Evolutionary conservation across 2,797 vertebrate species (phyloP).

Genomic region (Scarus forsteni): DNA sequence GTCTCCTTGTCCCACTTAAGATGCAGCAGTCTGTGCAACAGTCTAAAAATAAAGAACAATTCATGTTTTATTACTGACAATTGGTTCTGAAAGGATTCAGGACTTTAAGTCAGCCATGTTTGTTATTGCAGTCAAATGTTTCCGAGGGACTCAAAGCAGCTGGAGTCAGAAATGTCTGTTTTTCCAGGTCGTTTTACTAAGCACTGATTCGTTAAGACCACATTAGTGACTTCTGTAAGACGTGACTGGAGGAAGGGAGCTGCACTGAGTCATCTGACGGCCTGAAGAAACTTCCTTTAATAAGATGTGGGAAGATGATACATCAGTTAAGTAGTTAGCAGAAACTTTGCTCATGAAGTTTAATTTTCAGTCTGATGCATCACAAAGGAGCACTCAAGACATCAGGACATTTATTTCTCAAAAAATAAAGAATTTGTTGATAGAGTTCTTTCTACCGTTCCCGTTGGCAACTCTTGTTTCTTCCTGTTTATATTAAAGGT

Average conservation of each 20-base stretch:
- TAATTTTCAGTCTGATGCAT: not conserved
- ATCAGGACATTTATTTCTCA: not conserved
- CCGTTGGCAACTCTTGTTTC: not conserved
- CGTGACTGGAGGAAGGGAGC: constrained; percentile 25
- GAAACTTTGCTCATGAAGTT: not conserved
- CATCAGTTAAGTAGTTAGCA: not conserved
- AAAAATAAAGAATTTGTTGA: not conserved
- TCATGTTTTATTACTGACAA: constrained; percentile 63
- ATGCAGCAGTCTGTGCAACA: constrained; percentile 37
- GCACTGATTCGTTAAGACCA: constrained; percentile 46
- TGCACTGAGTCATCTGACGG: constrained; percentile 25
- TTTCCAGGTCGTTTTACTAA: constrained; percentile 50
- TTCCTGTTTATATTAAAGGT: constrained; percentile 34
- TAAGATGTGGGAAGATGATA: not conserved
- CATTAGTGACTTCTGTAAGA: constrained; percentile 48
- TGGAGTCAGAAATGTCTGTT: constrained; percentile 43
- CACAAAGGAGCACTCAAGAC: not conserved
- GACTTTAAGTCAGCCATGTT: constrained; percentile 57
- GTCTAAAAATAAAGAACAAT: constrained; percentile 43
- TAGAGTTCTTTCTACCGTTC: constrained; percentile 7
- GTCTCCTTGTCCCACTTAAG: constrained; percentile 28
- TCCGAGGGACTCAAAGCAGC: constrained; percentile 60
- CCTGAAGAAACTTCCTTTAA: constrained; percentile 7
- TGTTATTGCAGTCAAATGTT: constrained; percentile 66
- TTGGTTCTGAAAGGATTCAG: constrained; percentile 57